Conservation (phyloP, 2,888 invertebrate genomes). For the Cataglyphis albicans region DNA sequence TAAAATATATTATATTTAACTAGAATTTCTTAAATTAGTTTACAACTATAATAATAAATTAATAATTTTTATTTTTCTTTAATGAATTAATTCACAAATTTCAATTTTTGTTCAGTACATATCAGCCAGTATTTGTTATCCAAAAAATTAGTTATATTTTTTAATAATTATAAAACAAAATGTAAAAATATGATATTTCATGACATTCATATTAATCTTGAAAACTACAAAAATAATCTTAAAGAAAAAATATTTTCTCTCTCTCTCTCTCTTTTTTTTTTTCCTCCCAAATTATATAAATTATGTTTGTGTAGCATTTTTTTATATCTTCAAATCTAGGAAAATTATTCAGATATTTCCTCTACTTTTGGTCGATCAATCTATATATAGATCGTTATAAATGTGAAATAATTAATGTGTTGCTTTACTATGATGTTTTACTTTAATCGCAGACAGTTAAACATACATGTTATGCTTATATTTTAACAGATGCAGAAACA, state of each 20-base stretch:
- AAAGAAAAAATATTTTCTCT: not conserved
- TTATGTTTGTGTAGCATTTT: not conserved
- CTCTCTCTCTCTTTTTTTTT: not conserved
- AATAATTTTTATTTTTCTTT: not conserved
- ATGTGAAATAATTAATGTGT: not conserved
- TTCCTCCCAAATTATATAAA: constrained; percentile 3
- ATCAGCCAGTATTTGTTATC: not conserved
- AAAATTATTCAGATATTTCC: constrained; percentile 8
- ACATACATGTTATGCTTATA: constrained; percentile 1
- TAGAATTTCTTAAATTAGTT: not conserved
- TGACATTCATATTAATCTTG: not conserved
- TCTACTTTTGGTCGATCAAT: not conserved
- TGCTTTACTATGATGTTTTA: not conserved
- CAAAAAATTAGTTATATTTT: not conserved
- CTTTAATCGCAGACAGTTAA: constrained; percentile 10
- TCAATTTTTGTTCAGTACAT: not conserved
- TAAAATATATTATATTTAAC: not conserved
- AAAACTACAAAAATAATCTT: constrained; percentile 5
- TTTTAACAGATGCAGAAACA: not conserved
- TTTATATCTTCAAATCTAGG: not conserved
- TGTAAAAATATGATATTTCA: not conserved
- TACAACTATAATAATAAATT: not conserved
- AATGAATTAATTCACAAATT: constrained; percentile 4
- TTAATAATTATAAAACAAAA: not conserved
- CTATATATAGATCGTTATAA: not conserved